Evolutionary conservation across 2,797 vertebrate genomes (phyloP).

Genomic region (Acridotheres tristis): DNA sequence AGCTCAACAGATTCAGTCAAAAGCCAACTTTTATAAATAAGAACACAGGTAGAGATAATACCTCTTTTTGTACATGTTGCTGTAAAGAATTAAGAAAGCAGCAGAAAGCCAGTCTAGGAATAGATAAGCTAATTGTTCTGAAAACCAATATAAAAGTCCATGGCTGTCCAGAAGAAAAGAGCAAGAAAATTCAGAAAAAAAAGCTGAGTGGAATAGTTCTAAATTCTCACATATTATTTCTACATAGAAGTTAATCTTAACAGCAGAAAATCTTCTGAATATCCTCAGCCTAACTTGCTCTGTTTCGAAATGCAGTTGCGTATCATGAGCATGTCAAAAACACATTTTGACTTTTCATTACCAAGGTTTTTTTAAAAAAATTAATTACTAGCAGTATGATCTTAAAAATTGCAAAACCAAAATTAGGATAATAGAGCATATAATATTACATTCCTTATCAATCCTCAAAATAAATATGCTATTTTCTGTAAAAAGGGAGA

Average conservation of each 20-base stretch:
- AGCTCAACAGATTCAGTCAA: background rate
- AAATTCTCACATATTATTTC: background rate
- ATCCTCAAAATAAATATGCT: background rate
- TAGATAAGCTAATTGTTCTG: background rate
- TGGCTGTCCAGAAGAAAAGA: background rate
- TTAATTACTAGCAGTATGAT: background rate
- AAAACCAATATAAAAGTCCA: background rate
- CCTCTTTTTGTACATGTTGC: background rate
- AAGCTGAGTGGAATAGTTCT: background rate
- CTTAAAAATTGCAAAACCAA: background rate
- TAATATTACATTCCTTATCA: background rate
- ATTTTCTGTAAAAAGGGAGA: background rate
- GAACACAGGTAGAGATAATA: background rate
- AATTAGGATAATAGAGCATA: background rate
- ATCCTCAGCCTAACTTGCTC: background rate
- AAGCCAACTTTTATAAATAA: background rate
- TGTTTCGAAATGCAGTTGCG: background rate
- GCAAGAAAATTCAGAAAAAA: background rate
- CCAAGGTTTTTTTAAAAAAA: too few relatives aligned
- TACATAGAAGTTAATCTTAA: background rate
- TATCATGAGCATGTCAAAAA: background rate
- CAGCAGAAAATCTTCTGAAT: background rate
- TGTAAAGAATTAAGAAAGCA: background rate
- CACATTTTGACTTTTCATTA: background rate
- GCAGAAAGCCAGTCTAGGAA: background rate